Base-by-base conservation (phyloP, 2,888 invertebrate genomes). In the Xestia c-nigrum region DNA sequence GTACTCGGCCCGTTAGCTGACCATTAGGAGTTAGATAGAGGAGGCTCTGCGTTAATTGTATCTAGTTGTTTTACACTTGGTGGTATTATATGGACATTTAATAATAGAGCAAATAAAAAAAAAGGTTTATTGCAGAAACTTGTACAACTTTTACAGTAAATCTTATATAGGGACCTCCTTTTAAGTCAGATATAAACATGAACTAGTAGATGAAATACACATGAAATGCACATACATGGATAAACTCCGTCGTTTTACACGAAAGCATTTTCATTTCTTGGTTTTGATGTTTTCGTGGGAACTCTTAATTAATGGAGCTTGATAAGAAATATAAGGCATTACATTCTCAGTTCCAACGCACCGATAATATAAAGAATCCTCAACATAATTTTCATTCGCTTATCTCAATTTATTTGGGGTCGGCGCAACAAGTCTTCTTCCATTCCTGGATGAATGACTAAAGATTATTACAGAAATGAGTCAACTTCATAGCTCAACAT, bases 1-100 rank as follows among this genome's bases (percentile, higher is more conserved):
- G 69, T 70, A 52, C 71, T 67, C 31, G 67, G 21, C 40, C 83
- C 73, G 81, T 80, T 81, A 78, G 66, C 61, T 69, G 76, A 52
- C 72, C 75, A 83, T 81, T 81, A 76, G 43, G 24, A 63, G 68
- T 5, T 43, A 31, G 21, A 67, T 72, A 69, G 73, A 46, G n/a
- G 43, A 73, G 72, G 57, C 55, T 64, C 64, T 59, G 50, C 61
- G 43, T 65, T 64, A 71, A 64, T 74, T 70, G 66, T 67, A 3
- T 0, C 12, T 46, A 21, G 57, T 50, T 72, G 52, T 74, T 52
- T 71, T 43, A 40, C 70, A n/a, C n/a, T 40, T 55, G 50, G 55
- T 55, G 43, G 55, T 59, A 66, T 21, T 59, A 24, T n/a, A 19
- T 38, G 31, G 40, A 16, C 7, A 43, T 64, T 57, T 0, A 14